These are phyloP conservation scores for Lacerta bilineata DNA, from an alignment of 2,797 vertebrate genomes.

Conservation along the genomic window DNA sequence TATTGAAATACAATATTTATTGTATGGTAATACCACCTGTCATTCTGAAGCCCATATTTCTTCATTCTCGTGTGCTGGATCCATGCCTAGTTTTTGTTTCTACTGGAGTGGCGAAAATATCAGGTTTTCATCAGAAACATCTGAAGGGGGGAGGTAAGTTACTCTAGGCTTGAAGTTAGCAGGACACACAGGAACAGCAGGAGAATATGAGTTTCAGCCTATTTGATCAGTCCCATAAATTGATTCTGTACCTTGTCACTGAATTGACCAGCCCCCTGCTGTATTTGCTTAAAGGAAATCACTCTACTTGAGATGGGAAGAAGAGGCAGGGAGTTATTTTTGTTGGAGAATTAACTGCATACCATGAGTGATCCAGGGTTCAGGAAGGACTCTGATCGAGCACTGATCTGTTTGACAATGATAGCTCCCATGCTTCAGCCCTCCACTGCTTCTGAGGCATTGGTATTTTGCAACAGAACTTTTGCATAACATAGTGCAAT, in stretches of 20 bases:
- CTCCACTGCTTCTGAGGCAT: background rate
- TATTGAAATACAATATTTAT: conserved; percentile 9
- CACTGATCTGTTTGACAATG: too few relatives aligned
- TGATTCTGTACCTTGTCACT: background rate
- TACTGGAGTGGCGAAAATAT: conserved; percentile 29
- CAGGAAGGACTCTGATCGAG: background rate
- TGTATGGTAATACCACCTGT: background rate
- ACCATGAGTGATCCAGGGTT: background rate
- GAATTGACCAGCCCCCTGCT: too few relatives aligned
- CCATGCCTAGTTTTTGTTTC: conserved; percentile 23
- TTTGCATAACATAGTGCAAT: background rate
- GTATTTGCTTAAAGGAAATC: background rate
- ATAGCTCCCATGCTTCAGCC: background rate
- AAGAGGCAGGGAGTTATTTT: background rate
- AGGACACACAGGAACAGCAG: background rate
- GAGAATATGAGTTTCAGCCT: background rate
- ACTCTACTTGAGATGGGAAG: background rate
- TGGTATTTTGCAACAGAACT: too few relatives aligned
- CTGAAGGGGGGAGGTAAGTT: conserved; percentile 19
- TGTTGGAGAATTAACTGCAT: background rate
- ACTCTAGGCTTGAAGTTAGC: conserved; percentile 37
- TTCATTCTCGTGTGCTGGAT: background rate
- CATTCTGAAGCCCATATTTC: conserved; percentile 13
- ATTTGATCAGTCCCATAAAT: background rate
- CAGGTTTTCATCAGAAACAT: conserved; percentile 41